phyloP scores from a whole-genome alignment of 2,888 invertebrate species.

The Drosophila falleni region DNA sequence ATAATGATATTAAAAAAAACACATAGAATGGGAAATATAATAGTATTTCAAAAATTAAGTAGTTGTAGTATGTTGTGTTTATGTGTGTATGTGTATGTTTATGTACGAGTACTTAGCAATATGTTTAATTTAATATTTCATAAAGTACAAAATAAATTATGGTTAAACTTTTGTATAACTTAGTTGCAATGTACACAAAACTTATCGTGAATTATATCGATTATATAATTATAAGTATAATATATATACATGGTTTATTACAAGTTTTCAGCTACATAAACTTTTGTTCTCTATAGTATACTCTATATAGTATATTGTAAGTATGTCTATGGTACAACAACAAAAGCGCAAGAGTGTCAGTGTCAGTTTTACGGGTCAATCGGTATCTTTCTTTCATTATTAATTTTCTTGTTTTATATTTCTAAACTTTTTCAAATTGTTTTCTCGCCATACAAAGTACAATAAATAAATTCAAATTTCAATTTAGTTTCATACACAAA shows the following conservation, averaged over 20 bases:
- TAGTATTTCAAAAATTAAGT: conserved; percentile 72
- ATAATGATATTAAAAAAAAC: conserved; percentile 26
- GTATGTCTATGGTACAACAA: conserved; percentile 74
- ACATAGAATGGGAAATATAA: conserved; percentile 59
- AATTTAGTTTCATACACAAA: conserved; percentile 47
- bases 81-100: conserved; percentile 30
- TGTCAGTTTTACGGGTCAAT: conserved; percentile 66
- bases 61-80: conserved; percentile 40
- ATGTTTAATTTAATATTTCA: conserved; percentile 59
- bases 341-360: conserved; percentile 81
- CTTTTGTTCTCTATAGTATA: conserved; percentile 37
- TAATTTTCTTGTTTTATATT: conserved; percentile 17
- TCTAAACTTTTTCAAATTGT: conserved; percentile 10
- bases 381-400: conserved; percentile 29
- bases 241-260: conserved; percentile 63
- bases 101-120: conserved; percentile 42
- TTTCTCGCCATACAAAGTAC: conserved; percentile 49
- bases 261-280: conserved; percentile 61
- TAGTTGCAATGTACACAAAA: conserved; percentile 75
- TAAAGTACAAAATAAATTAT: conserved; percentile 76
- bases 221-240: conserved; percentile 26
- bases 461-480: conserved; percentile 56
- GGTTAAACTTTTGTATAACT: conserved; percentile 64
- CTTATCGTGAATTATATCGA: conserved; percentile 66
- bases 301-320: conserved; percentile 34